Conservation (phyloP, 2,888 invertebrate genomes). For the Trichacis sp. region DNA sequence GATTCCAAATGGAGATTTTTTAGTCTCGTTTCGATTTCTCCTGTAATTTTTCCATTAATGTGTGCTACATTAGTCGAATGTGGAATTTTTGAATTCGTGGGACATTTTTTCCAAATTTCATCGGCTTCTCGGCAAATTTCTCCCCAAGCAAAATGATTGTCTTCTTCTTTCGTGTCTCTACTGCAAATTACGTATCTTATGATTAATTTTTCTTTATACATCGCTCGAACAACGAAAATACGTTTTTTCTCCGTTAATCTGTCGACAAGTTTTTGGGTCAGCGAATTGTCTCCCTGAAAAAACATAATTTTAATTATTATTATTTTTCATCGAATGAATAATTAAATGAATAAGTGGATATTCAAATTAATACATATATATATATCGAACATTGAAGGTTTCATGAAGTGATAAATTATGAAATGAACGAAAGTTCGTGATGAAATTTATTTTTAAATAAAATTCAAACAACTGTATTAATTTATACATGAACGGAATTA, state of each 20-base stretch:
- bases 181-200: conserved; percentile 88
- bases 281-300: conserved; percentile 75
- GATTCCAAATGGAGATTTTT: conserved; percentile 42
- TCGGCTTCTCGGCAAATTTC: conserved; percentile 76
- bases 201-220: conserved; percentile 76
- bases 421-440: too few relatives aligned
- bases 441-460: too few relatives aligned
- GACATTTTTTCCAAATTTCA: conserved; percentile 49
- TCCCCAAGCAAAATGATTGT: conserved; percentile 82
- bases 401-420: too few relatives aligned
- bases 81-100: neutral
- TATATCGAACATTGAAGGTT: too few relatives aligned
- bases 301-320: conserved; percentile 3
- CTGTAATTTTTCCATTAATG: conserved; percentile 20
- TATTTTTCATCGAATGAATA: neutral
- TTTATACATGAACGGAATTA: too few relatives aligned
- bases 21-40: conserved; percentile 41
- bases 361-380: too few relatives aligned
- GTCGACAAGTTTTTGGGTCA: conserved; percentile 80
- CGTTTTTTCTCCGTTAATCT: conserved; percentile 81
- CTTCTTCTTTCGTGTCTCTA: conserved; percentile 76
- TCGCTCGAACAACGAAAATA: conserved; percentile 86
- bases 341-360: too few relatives aligned
- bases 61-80: neutral
- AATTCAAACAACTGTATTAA: too few relatives aligned